Conservation (phyloP, 2,888 invertebrate genomes). For the Latheticus oryzae region DNA sequence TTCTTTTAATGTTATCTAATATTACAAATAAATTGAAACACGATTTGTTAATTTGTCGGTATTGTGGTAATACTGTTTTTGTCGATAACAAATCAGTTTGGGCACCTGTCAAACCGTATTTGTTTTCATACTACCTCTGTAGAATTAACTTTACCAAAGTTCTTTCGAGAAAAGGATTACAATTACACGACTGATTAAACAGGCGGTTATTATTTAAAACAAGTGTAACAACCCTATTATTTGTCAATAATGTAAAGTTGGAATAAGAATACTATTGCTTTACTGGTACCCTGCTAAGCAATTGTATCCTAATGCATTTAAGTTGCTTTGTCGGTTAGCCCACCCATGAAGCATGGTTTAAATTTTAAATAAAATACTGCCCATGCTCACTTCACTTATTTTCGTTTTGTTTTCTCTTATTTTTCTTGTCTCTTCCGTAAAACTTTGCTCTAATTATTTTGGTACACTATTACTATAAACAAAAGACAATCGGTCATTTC, state of each 20-base stretch:
- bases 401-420: conserved; percentile 26
- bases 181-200: conserved; percentile 60
- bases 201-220: conserved; percentile 57
- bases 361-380: conserved; percentile 44
- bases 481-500: no score
- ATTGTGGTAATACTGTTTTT: conserved; percentile 12
- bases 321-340: conserved; percentile 61
- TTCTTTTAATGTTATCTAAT: conserved; percentile 2
- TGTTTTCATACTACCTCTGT: conserved; percentile 51
- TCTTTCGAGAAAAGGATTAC: conserved; percentile 54
- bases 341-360: conserved; percentile 57
- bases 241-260: conserved; percentile 58
- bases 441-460: no score
- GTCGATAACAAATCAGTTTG: conserved; percentile 34
- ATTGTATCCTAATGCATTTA: conserved; percentile 63
- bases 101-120: conserved; percentile 43
- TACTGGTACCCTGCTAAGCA: conserved; percentile 59
- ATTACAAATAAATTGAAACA: conserved; percentile 7
- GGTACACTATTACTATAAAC: no score
- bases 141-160: conserved; percentile 53
- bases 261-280: conserved; percentile 55
- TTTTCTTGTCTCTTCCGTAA: no score
- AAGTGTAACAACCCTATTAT: conserved; percentile 60
- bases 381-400: conserved; percentile 31
- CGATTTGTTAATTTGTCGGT: conserved; percentile 18